Evolutionary conservation across 2,113 vertebrate species (phyloP), one percentile per base, ranked within the genome.

Genomic region (Rynchops niger): DNA sequence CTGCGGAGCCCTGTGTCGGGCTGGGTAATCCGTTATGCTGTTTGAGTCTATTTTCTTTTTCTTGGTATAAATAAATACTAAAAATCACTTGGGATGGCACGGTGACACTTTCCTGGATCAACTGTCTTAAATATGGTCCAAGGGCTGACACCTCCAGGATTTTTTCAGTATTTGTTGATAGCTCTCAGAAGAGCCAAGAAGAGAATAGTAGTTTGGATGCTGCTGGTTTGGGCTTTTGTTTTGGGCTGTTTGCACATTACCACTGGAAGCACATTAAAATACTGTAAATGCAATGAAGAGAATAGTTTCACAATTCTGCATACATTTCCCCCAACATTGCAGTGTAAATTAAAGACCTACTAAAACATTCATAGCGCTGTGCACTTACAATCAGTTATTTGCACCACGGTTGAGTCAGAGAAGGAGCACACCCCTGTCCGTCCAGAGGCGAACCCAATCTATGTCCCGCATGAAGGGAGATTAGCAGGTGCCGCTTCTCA

Each of bases 41-140:
- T 90, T 78, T 90, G 91, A 77, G 19, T 52, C 71, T 86, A n/a
- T 97, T 94, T 97, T 91, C 50, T 94, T 80, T 80, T 85, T 72
- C 40, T 58, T 77, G 21, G 49, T 93, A 47, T 73, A 95, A 93
- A 90, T 81, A 94, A 95, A 88, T 70, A 55, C 38, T 62, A 80
- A 88, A 78, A 90, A 90, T 82, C 55, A 74, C 47, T 93, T 89
- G 67, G 74, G 55, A 85, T 80, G 81, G 71, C 53, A 93, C 4
- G 4, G 43, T 78, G 91, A 79, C 78, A 77, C 62, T 94, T 89
- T 88, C 32, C 82, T 91, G 94, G 74, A 87, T 93, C 82, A 27
- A 81, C 74, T 88, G 14, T 66, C 50, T 73, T 72, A 81, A 94
- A 90, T 58, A 58, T 30, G 74, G 55, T 93, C 55, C 74, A 86